A percentile compares a stretch with the other conserved stretches of the same genome.
phyloP scores from a whole-genome alignment of 2,888 invertebrate species.

The Campaea margaritaria region DNA sequence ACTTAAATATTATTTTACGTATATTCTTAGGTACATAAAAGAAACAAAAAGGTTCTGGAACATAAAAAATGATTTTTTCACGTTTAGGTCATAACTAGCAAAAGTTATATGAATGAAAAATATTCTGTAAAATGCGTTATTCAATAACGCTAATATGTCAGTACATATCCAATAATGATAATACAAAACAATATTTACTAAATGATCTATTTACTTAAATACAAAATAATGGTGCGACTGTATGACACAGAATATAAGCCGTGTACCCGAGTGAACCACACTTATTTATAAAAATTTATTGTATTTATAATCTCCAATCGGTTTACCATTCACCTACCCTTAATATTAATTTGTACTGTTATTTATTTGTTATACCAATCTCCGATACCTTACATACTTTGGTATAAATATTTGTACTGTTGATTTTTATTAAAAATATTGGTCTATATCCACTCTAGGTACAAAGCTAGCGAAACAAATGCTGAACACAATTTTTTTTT shows the following conservation, averaged over 20 bases:
- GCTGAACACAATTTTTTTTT: slow-evolving; percentile 72
- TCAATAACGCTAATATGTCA: neutral
- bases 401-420: slow-evolving; percentile 78
- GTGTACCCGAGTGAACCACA: slow-evolving; percentile 73
- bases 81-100: too few species aligned
- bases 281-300: slow-evolving; percentile 50
- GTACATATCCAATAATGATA: neutral
- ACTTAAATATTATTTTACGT: slow-evolving; percentile 7
- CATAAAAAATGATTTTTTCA: neutral
- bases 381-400: slow-evolving; percentile 67
- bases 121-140: neutral
- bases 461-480: slow-evolving; percentile 72
- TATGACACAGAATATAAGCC: slow-evolving; percentile 63
- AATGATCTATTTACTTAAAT: neutral
- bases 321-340: slow-evolving; percentile 66
- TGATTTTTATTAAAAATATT: slow-evolving; percentile 41
- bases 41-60: neutral
- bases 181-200: neutral
- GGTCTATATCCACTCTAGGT: slow-evolving; percentile 64
- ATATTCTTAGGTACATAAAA: slow-evolving; percentile 12
- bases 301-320: slow-evolving; percentile 57
- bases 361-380: slow-evolving; percentile 70
- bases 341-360: slow-evolving; percentile 83
- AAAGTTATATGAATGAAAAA: too few species aligned
- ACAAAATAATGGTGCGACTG: slow-evolving; percentile 71